phyloP scores from a whole-genome alignment of 92 coral and sea anemone genomes.

The Heteractis magnifica region DNA sequence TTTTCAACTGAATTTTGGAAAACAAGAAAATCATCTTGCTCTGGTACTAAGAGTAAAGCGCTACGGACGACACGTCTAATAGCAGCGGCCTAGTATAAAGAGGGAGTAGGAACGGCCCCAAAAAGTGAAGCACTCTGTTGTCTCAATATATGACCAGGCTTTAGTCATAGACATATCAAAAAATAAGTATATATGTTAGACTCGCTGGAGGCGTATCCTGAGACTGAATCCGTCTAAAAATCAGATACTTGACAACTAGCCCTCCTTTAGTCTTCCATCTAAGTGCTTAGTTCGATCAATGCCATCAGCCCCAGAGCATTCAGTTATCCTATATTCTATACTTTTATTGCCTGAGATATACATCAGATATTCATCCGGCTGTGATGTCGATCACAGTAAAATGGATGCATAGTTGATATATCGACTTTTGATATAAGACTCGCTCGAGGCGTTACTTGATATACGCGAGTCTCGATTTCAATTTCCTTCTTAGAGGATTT shows the following conservation, averaged over 20 bases:
- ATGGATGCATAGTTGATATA: neutral
- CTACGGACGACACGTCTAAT: too few relatives aligned
- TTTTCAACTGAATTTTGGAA: too few relatives aligned
- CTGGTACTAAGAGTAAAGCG: too few relatives aligned
- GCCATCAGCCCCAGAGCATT: neutral
- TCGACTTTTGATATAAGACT: neutral
- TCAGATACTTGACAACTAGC: neutral
- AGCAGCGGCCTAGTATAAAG: too few relatives aligned
- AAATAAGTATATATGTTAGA: neutral
- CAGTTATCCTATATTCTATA: neutral
- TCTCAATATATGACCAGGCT: too few relatives aligned
- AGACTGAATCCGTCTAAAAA: neutral
- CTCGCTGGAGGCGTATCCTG: neutral
- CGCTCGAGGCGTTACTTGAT: neutral
- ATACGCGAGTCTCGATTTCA: neutral
- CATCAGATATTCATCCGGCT: neutral
- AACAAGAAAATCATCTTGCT: too few relatives aligned
- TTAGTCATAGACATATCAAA: neutral
- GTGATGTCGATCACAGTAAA: neutral
- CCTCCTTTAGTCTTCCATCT: neutral
- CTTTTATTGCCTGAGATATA: neutral
- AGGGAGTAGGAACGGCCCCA: too few relatives aligned
- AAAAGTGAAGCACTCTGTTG: too few relatives aligned
- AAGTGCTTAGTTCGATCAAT: neutral
- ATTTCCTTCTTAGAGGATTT: neutral